Conservation (phyloP, 2,888 invertebrate genomes). For the Rotaria sp. region DNA sequence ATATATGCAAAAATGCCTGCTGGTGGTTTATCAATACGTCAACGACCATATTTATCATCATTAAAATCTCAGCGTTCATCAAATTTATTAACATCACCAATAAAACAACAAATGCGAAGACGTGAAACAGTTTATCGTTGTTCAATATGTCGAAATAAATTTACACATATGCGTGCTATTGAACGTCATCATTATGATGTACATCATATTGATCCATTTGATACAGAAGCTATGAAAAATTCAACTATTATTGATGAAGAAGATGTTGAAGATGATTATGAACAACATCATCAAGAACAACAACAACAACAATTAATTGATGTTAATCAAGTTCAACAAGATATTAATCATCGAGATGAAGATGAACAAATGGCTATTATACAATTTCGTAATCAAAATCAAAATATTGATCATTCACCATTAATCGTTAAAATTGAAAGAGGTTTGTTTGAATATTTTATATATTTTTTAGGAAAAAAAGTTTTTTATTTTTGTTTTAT, state of each 20-base stretch:
- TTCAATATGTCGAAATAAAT: not conserved
- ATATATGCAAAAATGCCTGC: not conserved
- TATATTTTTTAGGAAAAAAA: no score
- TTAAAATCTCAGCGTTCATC: not conserved
- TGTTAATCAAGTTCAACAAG: not conserved
- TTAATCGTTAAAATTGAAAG: not conserved
- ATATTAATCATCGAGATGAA: not conserved
- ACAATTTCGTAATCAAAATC: not conserved
- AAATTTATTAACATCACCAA: not conserved
- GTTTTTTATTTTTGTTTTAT: not conserved
- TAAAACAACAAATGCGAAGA: not conserved
- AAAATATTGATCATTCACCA: not conserved
- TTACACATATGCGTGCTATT: not conserved
- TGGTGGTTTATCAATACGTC: not conserved
- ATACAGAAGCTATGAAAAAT: not conserved
- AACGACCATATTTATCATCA: not conserved
- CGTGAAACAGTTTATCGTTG: conserved; percentile 2
- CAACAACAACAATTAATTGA: not conserved
- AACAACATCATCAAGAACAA: not conserved
- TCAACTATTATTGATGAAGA: not conserved
- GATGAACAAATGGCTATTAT: conserved; percentile 13
- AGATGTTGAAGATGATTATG: not conserved
- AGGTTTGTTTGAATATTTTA: not conserved
- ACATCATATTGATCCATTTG: conserved; percentile 11
- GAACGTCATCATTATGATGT: conserved; percentile 6